Evolutionary conservation across 2,113 vertebrate genomes (phyloP).

Genomic region (Eulemur macaco): DNA sequence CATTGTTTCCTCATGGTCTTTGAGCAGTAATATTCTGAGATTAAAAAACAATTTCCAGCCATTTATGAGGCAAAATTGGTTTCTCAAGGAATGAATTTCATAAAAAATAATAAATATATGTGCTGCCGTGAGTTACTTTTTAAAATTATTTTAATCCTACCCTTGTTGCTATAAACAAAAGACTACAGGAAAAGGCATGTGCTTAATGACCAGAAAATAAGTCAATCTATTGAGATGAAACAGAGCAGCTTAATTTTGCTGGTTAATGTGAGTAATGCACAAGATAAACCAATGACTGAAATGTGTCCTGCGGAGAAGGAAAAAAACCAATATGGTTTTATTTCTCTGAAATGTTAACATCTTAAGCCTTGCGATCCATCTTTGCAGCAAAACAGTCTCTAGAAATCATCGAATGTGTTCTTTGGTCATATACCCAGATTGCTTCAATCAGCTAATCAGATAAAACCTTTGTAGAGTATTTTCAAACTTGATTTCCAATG

Average conservation of each 20-base stretch:
- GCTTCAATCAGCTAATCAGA: background rate
- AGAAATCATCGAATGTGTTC: background rate
- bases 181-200: background rate
- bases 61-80: background rate
- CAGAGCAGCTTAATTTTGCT: conserved; percentile 6
- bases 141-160: conserved; percentile 36
- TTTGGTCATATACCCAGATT: background rate
- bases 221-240: conserved; percentile 28
- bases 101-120: conserved; percentile 38
- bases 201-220: conserved; percentile 44
- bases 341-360: conserved; percentile 42
- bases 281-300: conserved; percentile 13
- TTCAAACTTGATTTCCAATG: background rate
- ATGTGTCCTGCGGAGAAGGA: background rate
- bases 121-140: background rate
- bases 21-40: conserved; percentile 12
- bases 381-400: background rate
- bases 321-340: background rate
- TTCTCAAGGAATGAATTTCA: conserved; percentile 7
- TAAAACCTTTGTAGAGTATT: background rate
- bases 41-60: background rate
- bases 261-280: conserved; percentile 23
- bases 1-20: background rate
- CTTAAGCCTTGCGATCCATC: background rate
- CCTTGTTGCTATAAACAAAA: conserved; percentile 5